Percentiles rank a stretch among this genome's conserved stretches.
Evolutionary conservation across 2,888 invertebrate genomes (phyloP).

Genomic region (Amphipyra berbera): DNA sequence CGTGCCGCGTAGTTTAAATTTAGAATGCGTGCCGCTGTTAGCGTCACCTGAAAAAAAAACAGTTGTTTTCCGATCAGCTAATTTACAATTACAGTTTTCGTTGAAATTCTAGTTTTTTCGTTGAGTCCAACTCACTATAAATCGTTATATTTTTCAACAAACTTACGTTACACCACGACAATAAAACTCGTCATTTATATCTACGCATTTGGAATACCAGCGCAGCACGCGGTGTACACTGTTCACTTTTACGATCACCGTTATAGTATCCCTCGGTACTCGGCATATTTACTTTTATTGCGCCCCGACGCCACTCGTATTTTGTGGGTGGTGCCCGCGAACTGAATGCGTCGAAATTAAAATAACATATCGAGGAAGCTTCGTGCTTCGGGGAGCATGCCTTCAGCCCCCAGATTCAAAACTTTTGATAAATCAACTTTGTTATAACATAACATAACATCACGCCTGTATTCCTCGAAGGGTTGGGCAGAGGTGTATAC

Average conservation of each 20-base stretch:
- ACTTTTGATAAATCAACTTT: too few relatives aligned
- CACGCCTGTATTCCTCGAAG: too few relatives aligned
- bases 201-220: constrained; percentile 48
- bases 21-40: too few relatives aligned
- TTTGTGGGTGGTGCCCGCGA: constrained; percentile 46
- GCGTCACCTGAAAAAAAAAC: too few relatives aligned
- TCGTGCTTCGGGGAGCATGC: neutral
- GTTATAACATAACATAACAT: too few relatives aligned
- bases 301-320: constrained; percentile 62
- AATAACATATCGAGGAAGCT: constrained; percentile 19
- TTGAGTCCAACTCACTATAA: too few relatives aligned
- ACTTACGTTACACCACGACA: constrained; percentile 29
- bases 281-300: constrained; percentile 78
- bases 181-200: constrained; percentile 55
- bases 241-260: constrained; percentile 66
- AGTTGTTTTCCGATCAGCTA: too few relatives aligned
- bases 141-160: constrained; percentile 6
- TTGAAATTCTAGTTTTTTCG: too few relatives aligned
- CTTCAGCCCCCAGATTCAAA: too few relatives aligned
- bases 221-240: constrained; percentile 39
- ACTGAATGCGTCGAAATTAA: constrained; percentile 49
- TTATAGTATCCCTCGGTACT: constrained; percentile 64
- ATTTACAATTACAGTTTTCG: too few relatives aligned
- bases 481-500: too few relatives aligned
- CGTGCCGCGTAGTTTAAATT: too few relatives aligned